Base-by-base conservation (phyloP, 2,888 invertebrate species). In the Nemapogon koenigi region DNA sequence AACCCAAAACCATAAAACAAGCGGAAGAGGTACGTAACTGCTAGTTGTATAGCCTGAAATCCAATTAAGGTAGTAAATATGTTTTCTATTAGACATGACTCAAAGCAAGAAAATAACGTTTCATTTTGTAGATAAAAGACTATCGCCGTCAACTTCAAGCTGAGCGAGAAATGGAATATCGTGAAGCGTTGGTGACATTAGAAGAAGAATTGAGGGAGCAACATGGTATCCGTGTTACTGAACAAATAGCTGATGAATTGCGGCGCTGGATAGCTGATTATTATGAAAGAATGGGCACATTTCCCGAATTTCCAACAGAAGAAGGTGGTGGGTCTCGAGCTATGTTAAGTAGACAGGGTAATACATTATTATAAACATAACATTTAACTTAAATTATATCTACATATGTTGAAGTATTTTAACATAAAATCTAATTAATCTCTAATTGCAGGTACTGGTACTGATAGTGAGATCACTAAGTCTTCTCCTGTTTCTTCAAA, bases 231-330 rank as follows among this genome's bases (percentile, higher is more conserved):
- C 83, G 84, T 44, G 88, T 96, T 55, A 88, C 89, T 55, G 96
- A 97, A 56, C 89, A 90, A 47, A 88, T 97, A 51, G 86, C 89
- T 45, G 90, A 90, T 53, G 93, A 96, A 71, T 85, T 97, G 16
- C 81, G 95, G 43, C 85, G 86, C 42, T 96, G 95, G 94, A 86
- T 95, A 43, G 84, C 87, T 46, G 90, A 90, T 48, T 91, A 89
- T 57, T 89, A 89, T 62, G 84, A 88, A 26, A 86, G 88, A 51
- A 90, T 91, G 3, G 91, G 90, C 16, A 90, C 89, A 55, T 87
- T 97, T 53, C 97, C 97, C 0, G 95, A 96, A 48, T 87, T 94
- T 51, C 97, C 97, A 0, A 88, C 92, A 2, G 93, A 90, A 45
- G 96, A 97, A 54, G 88, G 90, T 49, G 95, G 95, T 4, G 94